Base-by-base conservation (phyloP, 2,888 invertebrate genomes). In the Ormia ochracea region DNA sequence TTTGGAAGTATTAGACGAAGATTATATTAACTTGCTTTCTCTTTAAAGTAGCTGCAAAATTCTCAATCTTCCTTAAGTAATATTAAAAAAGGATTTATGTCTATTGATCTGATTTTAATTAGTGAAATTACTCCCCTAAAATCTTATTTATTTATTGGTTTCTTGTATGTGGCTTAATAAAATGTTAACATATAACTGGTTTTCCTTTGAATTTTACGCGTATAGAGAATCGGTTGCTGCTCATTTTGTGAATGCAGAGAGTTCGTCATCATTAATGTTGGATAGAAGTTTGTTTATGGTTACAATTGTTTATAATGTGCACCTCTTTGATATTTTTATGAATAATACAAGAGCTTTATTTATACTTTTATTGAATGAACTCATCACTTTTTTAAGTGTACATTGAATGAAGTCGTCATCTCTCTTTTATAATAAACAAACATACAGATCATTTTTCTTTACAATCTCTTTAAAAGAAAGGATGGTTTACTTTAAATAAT, bases 351-450 rank as follows among this genome's bases (percentile, higher is more conserved):
- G 48, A 38, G 74, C 28, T 58, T 66, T 65, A 17, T 50, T 17
- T 41, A 45, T 36, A 66, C 45, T 65, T 65, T 63, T 56, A 38
- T 56, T 68, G 31, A 65, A 66, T 33, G 41, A 63, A 59, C 63
- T 74, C 28, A 50, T 12, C 14, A 26, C 19, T 9, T 74, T 43
- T 58, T 79, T 74, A 79, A 74, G 78, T 69, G 78, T 50, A 61
- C 68, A 9, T 61, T 63, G 48, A 56, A 54, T 73, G 73, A 73
- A 31, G 73, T 48, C 52, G 38, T 56, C 73, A 48, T 61, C 28
- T 73, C 45, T 45, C 38, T 41, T 43, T 2, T 52, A 7, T 21
- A 52, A 19, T 17, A 19, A 31, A 17, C 19, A 72, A 19, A 33
- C 14, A 17, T 26, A 43, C 2, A 54, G 19, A 63, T 10, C 17